Evolutionary conservation across 2,797 vertebrate genomes (phyloP), one percentile per base, ranked within the genome.

Genomic region (Helarctos malayanus): DNA sequence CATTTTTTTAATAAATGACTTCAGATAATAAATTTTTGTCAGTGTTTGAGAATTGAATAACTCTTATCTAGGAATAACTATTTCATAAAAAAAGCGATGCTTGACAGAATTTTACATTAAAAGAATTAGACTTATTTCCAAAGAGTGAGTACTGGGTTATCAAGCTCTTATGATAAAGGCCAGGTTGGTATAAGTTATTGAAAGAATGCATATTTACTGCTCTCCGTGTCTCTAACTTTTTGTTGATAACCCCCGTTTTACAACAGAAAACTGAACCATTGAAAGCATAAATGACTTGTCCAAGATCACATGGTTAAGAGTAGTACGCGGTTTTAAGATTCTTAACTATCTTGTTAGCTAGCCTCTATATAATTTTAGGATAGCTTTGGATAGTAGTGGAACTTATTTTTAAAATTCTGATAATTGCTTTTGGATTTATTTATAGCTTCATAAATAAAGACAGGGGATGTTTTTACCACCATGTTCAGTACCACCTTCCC

Each of bases 101-200:
- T 82, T 88, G 54, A 73, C 84, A 97, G 25, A 95, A 71, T 96
- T 92, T 95, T 97, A 73, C n/a, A 35, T 38, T 88, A 59, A 85
- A 76, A 87, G 16, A 10, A 13, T 68, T 96, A 96, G 79, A 84
- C 29, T 89, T 95, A 47, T 61, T 75, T 84, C 38, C 6, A 89
- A 35, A 76, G 75, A 69, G 35, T 90, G 35, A 75, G 32, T 80
- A 69, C 56, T 84, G 38, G 13, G 5, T 89, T 81, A 12, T 76
- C 45, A 90, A 59, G 35, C 12, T 57, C 3, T 90, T 73, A 52
- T 2, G 59, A 21, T 93, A 73, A 91, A 86, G 47, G 38, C 63
- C 35, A 92, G 7, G 71, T 90, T 61, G 35, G 41, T 79, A 5
- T 52, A 71, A 56, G 8, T 93, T 93, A 79, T 35, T 89, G 68